Percentiles rank a stretch among this genome's conserved stretches.
phyloP scores from a whole-genome alignment of 2,113 vertebrate genomes.

The Mormyrus lacerda region DNA sequence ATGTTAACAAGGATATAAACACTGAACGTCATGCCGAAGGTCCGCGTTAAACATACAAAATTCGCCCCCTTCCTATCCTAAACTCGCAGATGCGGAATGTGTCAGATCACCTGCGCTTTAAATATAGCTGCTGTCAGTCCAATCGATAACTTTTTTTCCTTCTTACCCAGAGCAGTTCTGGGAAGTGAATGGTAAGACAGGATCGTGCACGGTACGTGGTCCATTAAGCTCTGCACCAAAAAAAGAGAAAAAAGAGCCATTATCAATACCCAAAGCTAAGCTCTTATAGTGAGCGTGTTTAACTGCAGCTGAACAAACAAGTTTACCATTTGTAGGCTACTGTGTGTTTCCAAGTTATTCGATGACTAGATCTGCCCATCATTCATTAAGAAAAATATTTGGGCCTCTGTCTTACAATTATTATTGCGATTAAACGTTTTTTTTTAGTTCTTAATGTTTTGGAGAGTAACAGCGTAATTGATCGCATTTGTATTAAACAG shows the following conservation, averaged over 20 bases:
- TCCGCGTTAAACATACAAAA: background rate
- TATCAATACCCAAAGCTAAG: background rate
- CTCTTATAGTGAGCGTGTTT: background rate
- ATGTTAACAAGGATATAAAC: conserved; percentile 41
- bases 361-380: background rate
- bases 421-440: background rate
- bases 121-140: conserved; percentile 63
- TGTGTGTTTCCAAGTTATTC: background rate
- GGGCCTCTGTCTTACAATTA: background rate
- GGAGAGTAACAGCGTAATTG: background rate
- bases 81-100: conserved; percentile 23
- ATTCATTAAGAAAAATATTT: background rate
- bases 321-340: background rate
- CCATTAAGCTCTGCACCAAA: background rate
- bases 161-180: conserved; percentile 48
- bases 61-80: background rate
- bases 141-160: conserved; percentile 59
- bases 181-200: conserved; percentile 9
- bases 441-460: background rate
- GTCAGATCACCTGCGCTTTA: conserved; percentile 62
- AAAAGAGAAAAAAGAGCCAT: background rate
- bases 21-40: conserved; percentile 39
- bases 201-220: background rate
- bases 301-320: background rate
- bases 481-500: background rate